Conservation (phyloP, 2,888 invertebrate species). For the Stictocephala bisonia region DNA sequence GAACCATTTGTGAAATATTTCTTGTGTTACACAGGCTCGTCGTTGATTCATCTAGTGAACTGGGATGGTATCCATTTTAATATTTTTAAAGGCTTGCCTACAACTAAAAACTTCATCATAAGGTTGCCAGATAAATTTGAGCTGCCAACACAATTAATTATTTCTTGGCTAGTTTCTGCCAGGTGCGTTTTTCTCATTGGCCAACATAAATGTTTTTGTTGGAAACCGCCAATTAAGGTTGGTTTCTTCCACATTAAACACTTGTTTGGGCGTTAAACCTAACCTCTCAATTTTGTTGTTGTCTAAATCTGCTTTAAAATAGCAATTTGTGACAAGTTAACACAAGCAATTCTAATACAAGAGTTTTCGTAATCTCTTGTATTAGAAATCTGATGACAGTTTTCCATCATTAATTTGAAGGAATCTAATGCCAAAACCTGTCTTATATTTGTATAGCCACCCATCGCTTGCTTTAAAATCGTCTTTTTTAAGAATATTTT, state of each 20-base stretch:
- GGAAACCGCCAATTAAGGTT: not conserved
- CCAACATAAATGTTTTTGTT: slow-evolving; percentile 16
- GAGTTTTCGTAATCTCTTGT: no score
- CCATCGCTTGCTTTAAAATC: no score
- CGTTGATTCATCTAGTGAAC: not conserved
- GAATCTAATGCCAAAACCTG: no score
- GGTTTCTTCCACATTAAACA: not conserved
- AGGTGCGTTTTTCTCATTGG: not conserved
- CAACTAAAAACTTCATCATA: not conserved
- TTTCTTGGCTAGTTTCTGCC: slow-evolving; percentile 2
- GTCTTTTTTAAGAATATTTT: no score
- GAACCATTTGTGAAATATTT: not conserved
- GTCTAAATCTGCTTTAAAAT: not conserved
- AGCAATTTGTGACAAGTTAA: slow-evolving; percentile 13
- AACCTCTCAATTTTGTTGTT: not conserved
- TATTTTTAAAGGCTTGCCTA: slow-evolving; percentile 11
- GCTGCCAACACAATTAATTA: not conserved
- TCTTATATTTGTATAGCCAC: no score
- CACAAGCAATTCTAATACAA: no score
- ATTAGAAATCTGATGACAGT: no score
- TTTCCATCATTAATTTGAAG: no score
- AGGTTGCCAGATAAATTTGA: not conserved
- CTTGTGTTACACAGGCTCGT: not conserved
- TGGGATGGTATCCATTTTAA: not conserved
- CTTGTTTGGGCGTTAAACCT: slow-evolving; percentile 5